A percentile compares a stretch with the other conserved stretches of the same genome.
Evolutionary conservation across 2,888 invertebrate species (phyloP).

Genomic region (Pollenia labialis): DNA sequence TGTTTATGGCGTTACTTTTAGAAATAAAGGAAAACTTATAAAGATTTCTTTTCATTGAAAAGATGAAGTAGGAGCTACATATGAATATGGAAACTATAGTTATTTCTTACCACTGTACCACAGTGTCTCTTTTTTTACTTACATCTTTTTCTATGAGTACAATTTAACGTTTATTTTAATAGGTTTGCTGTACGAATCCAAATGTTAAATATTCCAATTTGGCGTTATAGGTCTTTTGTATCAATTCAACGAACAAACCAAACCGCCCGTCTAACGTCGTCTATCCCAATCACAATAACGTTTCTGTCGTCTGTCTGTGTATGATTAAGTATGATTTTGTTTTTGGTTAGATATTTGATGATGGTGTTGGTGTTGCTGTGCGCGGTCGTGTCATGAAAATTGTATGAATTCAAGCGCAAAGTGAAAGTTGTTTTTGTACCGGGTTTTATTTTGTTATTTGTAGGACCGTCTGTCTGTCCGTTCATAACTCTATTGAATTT

Average conservation of each 20-base stretch:
- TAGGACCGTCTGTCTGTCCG: not conserved
- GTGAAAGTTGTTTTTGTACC: constrained; percentile 80
- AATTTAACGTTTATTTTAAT: constrained; percentile 5
- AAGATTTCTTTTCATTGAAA: too few relatives aligned
- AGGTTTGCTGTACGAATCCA: not conserved
- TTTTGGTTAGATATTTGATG: not conserved
- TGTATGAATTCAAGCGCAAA: constrained; percentile 81
- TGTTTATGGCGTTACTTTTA: too few relatives aligned
- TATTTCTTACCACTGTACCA: not conserved
- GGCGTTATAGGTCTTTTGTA: constrained; percentile 17
- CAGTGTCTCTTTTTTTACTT: too few relatives aligned
- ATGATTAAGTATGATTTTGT: constrained; percentile 10
- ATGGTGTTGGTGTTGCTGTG: constrained; percentile 1
- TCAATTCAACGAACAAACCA: not conserved
- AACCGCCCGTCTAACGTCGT: not conserved
- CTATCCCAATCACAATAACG: constrained; percentile 4
- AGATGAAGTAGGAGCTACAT: too few relatives aligned
- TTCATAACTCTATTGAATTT: constrained; percentile 1
- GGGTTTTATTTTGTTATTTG: constrained; percentile 16
- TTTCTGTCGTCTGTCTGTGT: constrained; percentile 23
- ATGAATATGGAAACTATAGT: too few relatives aligned
- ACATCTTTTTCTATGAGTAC: too few relatives aligned
- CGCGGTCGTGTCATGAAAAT: constrained; percentile 65
- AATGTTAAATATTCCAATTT: constrained; percentile 16
- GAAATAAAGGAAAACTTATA: too few relatives aligned